Percentiles rank a stretch among this genome's conserved stretches.
These are phyloP conservation scores for Macrophya alboannulata DNA, from an alignment of 2,888 invertebrate genomes.

Conservation along the genomic window DNA sequence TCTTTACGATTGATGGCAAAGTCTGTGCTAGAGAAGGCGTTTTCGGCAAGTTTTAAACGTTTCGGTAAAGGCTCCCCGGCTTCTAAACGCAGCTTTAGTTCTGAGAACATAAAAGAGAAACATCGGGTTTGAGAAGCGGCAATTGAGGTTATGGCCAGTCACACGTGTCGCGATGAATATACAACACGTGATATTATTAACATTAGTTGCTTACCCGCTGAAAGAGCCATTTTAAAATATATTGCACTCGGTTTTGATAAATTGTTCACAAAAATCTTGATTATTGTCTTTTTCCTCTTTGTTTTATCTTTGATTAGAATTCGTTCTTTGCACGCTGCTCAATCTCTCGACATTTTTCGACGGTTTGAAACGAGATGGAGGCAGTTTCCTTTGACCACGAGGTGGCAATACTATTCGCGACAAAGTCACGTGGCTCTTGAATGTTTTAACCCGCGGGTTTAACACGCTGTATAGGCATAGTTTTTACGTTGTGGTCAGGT, in stretches of 20 bases:
- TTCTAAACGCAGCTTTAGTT: constrained; percentile 80
- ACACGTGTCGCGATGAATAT: neutral
- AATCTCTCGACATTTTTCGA: neutral
- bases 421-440: too few species aligned
- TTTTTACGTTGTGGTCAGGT: too few species aligned
- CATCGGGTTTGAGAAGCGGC: neutral
- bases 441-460: too few species aligned
- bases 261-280: neutral
- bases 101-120: constrained; percentile 68
- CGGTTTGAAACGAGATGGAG: neutral
- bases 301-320: neutral
- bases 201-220: neutral
- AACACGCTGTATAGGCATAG: too few species aligned
- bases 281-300: neutral
- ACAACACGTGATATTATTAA: neutral
- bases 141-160: neutral
- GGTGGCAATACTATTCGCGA: too few species aligned
- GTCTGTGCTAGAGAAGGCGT: constrained; percentile 81
- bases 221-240: constrained; percentile 5
- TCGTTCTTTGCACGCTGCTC: neutral
- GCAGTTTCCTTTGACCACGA: neutral
- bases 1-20: constrained; percentile 81
- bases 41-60: constrained; percentile 82
- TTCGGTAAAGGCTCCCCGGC: constrained; percentile 80
- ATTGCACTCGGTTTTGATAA: neutral